phyloP scores from a whole-genome alignment of 2,797 vertebrate species.

The Echiichthys vipera region DNA sequence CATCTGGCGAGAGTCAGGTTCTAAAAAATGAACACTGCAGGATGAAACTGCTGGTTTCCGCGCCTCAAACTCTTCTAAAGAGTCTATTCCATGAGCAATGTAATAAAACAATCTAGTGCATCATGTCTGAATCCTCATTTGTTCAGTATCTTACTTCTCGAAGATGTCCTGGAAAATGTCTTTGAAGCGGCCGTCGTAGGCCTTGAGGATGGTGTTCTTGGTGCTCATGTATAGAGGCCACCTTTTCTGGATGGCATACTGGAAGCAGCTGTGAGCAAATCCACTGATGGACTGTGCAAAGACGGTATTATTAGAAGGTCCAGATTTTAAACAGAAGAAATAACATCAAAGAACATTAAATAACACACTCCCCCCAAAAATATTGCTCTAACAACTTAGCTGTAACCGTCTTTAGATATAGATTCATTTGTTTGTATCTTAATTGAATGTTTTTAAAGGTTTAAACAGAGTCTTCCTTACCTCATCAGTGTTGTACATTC shows the following conservation, averaged over 20 bases:
- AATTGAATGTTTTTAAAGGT: background rate
- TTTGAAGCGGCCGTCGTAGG: conserved; percentile 96
- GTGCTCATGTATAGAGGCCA: conserved; percentile 99
- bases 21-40: too few relatives aligned
- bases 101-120: background rate
- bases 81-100: background rate
- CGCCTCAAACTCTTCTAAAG: background rate
- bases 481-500: conserved; percentile 99
- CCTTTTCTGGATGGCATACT: conserved; percentile 94
- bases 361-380: background rate
- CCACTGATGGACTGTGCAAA: conserved; percentile 91
- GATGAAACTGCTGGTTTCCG: background rate
- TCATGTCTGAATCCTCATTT: background rate
- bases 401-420: background rate
- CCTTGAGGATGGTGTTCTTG: conserved; percentile 98
- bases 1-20: too few relatives aligned
- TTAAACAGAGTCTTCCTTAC: conserved; percentile 68
- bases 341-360: background rate
- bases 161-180: conserved; percentile 97
- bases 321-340: background rate
- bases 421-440: background rate
- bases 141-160: conserved; percentile 83
- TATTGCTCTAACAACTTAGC: background rate
- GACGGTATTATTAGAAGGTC: background rate
- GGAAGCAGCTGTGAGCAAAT: conserved; percentile 98